Percentiles rank a stretch among this genome's conserved stretches.
These are phyloP conservation scores for Cabera pusaria DNA, from an alignment of 2,888 invertebrate genomes.

Conservation along the genomic window DNA sequence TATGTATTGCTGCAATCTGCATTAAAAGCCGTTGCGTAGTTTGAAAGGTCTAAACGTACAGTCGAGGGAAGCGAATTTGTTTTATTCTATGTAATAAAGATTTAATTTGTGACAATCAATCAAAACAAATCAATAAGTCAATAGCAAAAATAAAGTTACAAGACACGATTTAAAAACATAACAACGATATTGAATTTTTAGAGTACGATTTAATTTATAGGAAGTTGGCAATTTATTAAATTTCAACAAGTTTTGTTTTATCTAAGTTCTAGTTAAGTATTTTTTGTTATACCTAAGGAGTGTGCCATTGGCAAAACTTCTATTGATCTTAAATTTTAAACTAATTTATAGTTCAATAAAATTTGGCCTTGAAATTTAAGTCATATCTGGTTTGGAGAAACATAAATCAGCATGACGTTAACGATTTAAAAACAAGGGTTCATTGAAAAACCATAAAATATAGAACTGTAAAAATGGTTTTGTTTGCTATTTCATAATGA, in stretches of 20 bases:
- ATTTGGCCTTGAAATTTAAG: conserved; percentile 21
- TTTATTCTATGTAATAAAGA: too few species aligned
- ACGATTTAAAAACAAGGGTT: too few species aligned
- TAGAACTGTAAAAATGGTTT: too few species aligned
- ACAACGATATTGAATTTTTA: conserved; percentile 12
- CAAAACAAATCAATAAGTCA: background rate
- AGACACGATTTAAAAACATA: background rate
- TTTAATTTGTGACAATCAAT: too few species aligned
- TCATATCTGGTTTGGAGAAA: conserved; percentile 4
- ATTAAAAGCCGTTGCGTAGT: too few species aligned
- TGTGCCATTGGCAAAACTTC: conserved; percentile 17
- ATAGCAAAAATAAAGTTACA: background rate
- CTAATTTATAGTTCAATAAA: conserved; percentile 23
- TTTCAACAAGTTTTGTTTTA: conserved; percentile 24
- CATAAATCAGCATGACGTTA: conserved; percentile 1
- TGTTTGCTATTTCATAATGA: too few species aligned
- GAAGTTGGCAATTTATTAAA: conserved; percentile 29
- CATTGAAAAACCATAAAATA: too few species aligned
- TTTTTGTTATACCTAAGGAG: too few species aligned
- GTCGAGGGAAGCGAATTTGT: too few species aligned
- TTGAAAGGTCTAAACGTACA: too few species aligned
- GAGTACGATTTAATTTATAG: conserved; percentile 11
- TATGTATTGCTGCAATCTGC: too few species aligned
- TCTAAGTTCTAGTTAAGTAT: too few species aligned
- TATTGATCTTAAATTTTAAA: conserved; percentile 19